These are phyloP conservation scores for Spilosoma lubricipeda DNA, from an alignment of 2,888 invertebrate species.

Conservation along the genomic window DNA sequence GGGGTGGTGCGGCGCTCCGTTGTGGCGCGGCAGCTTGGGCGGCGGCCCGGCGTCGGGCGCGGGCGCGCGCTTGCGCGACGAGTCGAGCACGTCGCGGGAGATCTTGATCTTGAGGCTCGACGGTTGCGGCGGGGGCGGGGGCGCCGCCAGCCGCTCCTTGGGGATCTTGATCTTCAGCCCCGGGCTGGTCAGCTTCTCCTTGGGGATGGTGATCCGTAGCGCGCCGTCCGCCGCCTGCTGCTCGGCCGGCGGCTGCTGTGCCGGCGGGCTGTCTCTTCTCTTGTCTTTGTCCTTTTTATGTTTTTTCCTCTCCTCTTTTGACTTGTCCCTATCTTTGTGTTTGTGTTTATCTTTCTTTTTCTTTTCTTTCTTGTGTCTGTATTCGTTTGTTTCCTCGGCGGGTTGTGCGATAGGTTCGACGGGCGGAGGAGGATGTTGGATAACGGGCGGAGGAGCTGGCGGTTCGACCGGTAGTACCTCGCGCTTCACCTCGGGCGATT, in stretches of 20 bases:
- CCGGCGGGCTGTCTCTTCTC: conserved; percentile 63
- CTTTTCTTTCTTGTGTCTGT: conserved; percentile 87
- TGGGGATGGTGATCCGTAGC: conserved; percentile 77
- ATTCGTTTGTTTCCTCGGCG: conserved; percentile 64
- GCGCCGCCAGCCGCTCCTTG: conserved; percentile 89
- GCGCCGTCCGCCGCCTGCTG: conserved; percentile 63
- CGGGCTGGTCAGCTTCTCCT: conserved; percentile 76
- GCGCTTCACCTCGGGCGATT: conserved; percentile 69
- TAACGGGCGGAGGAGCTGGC: conserved; percentile 48
- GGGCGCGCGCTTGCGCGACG: conserved; percentile 71
- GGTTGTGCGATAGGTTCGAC: conserved; percentile 43
- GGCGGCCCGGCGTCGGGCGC: conserved; percentile 62
- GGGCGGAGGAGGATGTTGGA: conserved; percentile 38
- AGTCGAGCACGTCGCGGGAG: conserved; percentile 90
- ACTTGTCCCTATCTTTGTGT: conserved; percentile 91
- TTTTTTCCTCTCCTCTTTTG: conserved; percentile 90
- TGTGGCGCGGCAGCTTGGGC: conserved; percentile 73
- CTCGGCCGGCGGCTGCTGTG: conserved; percentile 51
- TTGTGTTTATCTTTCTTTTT: conserved; percentile 93
- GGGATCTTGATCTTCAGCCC: conserved; percentile 94
- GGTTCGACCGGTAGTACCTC: conserved; percentile 65
- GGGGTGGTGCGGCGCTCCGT: conserved; percentile 71
- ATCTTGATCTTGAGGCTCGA: conserved; percentile 92
- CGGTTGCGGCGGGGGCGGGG: conserved; percentile 75
- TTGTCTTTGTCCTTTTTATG: conserved; percentile 89